A percentile compares a stretch with the other conserved stretches of the same genome.
Evolutionary conservation across 2,888 invertebrate genomes (phyloP).

Genomic region (Volucella bombylans): DNA sequence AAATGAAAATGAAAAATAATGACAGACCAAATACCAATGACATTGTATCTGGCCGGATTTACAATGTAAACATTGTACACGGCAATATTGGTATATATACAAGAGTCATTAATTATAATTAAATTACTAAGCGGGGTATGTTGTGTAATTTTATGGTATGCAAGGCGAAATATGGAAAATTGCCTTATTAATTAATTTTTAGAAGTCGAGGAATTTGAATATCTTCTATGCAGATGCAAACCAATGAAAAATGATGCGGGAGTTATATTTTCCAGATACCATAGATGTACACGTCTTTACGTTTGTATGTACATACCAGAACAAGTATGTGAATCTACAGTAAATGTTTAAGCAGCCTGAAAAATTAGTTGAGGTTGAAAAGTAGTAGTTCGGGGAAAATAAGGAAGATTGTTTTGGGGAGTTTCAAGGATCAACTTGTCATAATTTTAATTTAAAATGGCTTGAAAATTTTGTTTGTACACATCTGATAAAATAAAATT

Average conservation of each 20-base stretch:
- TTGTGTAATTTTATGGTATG: neutral
- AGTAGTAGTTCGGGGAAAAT: too few relatives aligned
- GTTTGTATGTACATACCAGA: neutral
- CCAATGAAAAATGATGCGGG: constrained; percentile 10
- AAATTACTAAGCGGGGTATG: neutral
- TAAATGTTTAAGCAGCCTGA: too few relatives aligned
- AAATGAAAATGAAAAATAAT: constrained; percentile 25
- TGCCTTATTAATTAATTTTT: constrained; percentile 37
- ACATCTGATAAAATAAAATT: too few relatives aligned
- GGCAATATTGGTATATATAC: neutral
- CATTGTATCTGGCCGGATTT: neutral
- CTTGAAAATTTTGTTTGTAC: too few relatives aligned
- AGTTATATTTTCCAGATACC: neutral
- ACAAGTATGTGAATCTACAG: too few relatives aligned
- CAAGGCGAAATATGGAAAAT: constrained; percentile 3
- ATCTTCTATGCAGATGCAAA: constrained; percentile 1
- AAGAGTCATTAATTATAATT: constrained; percentile 47
- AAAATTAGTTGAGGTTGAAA: too few relatives aligned
- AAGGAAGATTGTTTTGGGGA: too few relatives aligned
- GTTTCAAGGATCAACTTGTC: too few relatives aligned
- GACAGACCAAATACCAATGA: constrained; percentile 11
- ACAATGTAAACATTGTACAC: constrained; percentile 18
- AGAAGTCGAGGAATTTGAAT: neutral
- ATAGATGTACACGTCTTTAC: too few relatives aligned
- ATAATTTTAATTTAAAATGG: too few relatives aligned